Evolutionary conservation across 2,888 invertebrate genomes (phyloP).

Genomic region (Eurytoma adleriae): DNA sequence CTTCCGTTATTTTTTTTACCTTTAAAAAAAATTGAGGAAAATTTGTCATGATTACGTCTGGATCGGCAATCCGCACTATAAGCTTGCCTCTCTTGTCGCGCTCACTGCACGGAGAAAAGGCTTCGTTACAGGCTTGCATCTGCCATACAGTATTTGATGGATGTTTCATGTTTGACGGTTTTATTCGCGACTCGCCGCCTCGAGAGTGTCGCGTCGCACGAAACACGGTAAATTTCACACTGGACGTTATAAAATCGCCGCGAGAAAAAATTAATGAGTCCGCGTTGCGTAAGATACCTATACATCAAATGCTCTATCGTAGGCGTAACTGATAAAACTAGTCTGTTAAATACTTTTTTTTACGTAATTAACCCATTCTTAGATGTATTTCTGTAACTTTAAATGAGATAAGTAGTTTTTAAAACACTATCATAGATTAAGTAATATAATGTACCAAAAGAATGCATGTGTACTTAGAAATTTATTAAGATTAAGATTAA

Average conservation of each 20-base stretch:
- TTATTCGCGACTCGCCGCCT: too few relatives aligned
- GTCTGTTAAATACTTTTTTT: neutral
- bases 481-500: too few relatives aligned
- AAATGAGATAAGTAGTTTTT: neutral
- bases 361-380: neutral
- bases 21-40: neutral
- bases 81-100: constrained; percentile 9
- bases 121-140: neutral
- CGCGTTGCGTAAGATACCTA: too few relatives aligned
- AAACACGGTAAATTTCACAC: too few relatives aligned
- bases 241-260: too few relatives aligned
- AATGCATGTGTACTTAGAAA: neutral
- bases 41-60: neutral
- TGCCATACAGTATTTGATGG: constrained; percentile 1
- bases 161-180: neutral
- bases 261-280: too few relatives aligned
- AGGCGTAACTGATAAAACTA: neutral
- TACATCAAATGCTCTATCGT: neutral
- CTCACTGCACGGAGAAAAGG: constrained; percentile 28
- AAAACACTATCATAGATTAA: neutral
- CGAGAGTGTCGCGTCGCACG: too few relatives aligned
- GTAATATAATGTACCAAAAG: neutral
- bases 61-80: constrained; percentile 36
- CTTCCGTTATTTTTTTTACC: constrained; percentile 18
- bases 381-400: neutral